Base-by-base conservation (phyloP, 2,797 vertebrate species). In the Fistularia commersonii region DNA sequence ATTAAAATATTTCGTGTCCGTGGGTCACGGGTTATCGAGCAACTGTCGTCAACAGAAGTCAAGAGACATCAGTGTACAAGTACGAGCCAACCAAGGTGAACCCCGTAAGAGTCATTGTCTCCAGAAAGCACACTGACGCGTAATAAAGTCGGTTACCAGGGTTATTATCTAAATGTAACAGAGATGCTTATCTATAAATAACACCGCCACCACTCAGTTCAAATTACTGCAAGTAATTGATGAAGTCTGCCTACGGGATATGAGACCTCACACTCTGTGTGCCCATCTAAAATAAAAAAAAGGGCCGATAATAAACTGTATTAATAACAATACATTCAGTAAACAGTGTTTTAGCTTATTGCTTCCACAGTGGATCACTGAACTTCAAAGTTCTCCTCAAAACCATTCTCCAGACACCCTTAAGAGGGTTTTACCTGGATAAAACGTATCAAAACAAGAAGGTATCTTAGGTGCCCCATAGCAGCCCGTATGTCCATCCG, bases 111-210 rank as follows among this genome's bases (percentile, higher is more conserved):
- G n/a, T n/a, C n/a, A n/a, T 40, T 1, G 11, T 1, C 12, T 12
- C 39, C 39, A 40, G n/a, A 40, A 40, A 41, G 56, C 10, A 47
- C 47, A 64, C 46, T 54, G 44, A 70, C 69, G 64, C 37, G 57
- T 40, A 41, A 64, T 49, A 36, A 35, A 74, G 54, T 45, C 31
- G 40, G 40, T 47, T 32, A 51, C n/a, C 41, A 58, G 48, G 67
- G 52, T 54, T 57, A 62, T 57, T 61, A 69, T 57, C 72, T 54
- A 51, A 63, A 54, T 62, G 52, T 48, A 66, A 49, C 51, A 81
- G 59, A 67, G 57, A 74, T 54, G 52, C 54, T 65, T 72, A 70
- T 74, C 64, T 78, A 75, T 72, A 76, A 75, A 76, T 75, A 76
- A 67, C 57, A 58, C 32, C 48, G 57, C 40, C 51, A 48, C 41